A percentile compares a stretch with the other conserved stretches of the same genome.
Evolutionary conservation across 2,113 vertebrate species (phyloP).

Genomic region (Dunckerocampus dactyliophorus): DNA sequence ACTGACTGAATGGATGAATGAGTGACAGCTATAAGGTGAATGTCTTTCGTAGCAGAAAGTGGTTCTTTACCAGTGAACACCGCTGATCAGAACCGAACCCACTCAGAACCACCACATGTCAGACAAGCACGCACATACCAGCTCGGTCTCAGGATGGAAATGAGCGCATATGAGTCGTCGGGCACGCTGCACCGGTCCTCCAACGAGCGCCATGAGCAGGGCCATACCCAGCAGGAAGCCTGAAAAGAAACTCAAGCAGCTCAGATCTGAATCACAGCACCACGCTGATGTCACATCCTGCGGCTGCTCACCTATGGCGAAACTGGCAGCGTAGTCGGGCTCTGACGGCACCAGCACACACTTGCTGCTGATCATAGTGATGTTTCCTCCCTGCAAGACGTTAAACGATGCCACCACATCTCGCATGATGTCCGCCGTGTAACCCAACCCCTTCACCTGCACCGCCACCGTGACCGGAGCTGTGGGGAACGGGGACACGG

Average conservation of each 20-base stretch:
- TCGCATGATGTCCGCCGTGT: slow-evolving; percentile 77
- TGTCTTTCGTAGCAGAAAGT: no score
- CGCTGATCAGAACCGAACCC: not conserved
- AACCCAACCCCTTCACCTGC: slow-evolving; percentile 76
- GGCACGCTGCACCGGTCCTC: slow-evolving; percentile 71
- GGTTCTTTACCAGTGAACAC: not conserved
- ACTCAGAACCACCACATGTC: not conserved
- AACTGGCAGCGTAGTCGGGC: slow-evolving; percentile 59
- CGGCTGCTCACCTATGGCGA: slow-evolving; percentile 30
- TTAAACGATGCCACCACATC: slow-evolving; percentile 80
- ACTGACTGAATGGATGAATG: no score
- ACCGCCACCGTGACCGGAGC: slow-evolving; percentile 70
- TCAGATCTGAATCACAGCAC: not conserved
- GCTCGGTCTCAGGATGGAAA: slow-evolving; percentile 77
- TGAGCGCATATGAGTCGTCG: slow-evolving; percentile 73
- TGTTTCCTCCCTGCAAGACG: slow-evolving; percentile 75
- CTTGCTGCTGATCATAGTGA: slow-evolving; percentile 78
- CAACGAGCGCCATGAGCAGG: slow-evolving; percentile 69
- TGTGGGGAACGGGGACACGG: slow-evolving; percentile 29
- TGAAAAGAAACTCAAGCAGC: slow-evolving; percentile 37
- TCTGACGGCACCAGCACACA: slow-evolving; percentile 74
- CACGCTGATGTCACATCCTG: not conserved
- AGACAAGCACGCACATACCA: slow-evolving; percentile 56
- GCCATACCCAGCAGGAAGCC: slow-evolving; percentile 77
- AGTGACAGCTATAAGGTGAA: no score